A percentile compares a stretch with the other conserved stretches of the same genome.
Evolutionary conservation across 1,140 invertebrate species (phyloP).

Genomic region (Cecropterus lyciades): DNA sequence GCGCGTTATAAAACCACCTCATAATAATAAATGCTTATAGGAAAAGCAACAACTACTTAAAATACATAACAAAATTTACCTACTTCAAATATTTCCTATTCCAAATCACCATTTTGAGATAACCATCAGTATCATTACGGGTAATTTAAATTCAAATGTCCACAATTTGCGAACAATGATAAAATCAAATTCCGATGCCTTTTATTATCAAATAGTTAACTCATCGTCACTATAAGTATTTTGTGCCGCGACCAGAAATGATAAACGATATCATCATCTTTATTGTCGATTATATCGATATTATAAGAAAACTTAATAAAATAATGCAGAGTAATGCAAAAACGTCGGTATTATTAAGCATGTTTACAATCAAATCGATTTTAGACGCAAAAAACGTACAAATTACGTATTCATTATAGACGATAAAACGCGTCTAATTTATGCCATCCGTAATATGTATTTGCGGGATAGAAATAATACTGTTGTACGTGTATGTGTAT

Average conservation of each 20-base stretch:
- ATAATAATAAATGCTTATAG: too few relatives aligned
- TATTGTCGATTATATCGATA: not conserved
- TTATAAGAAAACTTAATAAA: not conserved
- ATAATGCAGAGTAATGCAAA: constrained; percentile 10
- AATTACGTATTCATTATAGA: not conserved
- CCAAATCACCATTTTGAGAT: not conserved
- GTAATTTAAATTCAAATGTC: constrained; percentile 5
- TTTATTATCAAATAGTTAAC: constrained; percentile 1
- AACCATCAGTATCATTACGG: not conserved
- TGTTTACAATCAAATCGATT: not conserved
- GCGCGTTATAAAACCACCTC: too few relatives aligned
- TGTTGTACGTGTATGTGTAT: too few relatives aligned
- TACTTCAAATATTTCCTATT: not conserved
- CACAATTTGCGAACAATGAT: constrained; percentile 8
- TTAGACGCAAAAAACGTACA: not conserved
- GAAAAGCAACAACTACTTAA: too few relatives aligned
- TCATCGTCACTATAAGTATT: not conserved
- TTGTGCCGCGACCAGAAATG: constrained; percentile 4
- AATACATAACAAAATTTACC: too few relatives aligned
- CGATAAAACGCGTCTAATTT: too few relatives aligned
- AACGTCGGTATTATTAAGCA: not conserved
- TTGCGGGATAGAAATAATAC: too few relatives aligned
- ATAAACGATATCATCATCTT: constrained; percentile 5
- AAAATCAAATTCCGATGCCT: constrained; percentile 4
- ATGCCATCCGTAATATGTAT: too few relatives aligned